Base-by-base conservation (phyloP, 2,797 vertebrate genomes). In the Amazonetta brasiliensis region DNA sequence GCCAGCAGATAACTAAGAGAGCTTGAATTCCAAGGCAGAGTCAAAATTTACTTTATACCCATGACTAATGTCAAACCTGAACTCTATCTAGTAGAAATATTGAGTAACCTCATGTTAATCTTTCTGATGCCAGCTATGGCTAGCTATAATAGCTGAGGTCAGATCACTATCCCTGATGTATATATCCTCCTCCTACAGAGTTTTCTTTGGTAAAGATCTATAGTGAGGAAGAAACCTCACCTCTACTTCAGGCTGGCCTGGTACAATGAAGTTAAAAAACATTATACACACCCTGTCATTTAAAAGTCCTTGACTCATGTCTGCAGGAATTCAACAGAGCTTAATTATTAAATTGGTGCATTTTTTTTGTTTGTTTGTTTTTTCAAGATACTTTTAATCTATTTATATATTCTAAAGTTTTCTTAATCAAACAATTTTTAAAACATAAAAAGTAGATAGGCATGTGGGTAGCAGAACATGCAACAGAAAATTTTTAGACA, bases 31-130 rank as follows among this genome's bases (percentile, higher is more conserved):
- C 90, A n/a, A 95, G 96, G 73, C 37, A 86, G 62, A 84, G 69
- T 92, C 83, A 95, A 90, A 96, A 97, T 96, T 97, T 97, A 85
- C 73, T 96, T 96, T 97, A 97, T 96, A 97, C 35, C 95, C 94
- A 62, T 98, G 94, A 97, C 97, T 95, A 98, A 96, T 95, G 88
- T 95, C 48, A 97, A 97, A 94, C 95, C 75, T 94, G 88, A 98
- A 83, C 63, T 96, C 91, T 93, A 59, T 72, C 89, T 96, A 96
- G 97, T 84, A 97, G 96, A 97, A 97, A 96, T 89, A 94, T 81
- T 95, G 86, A 91, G 77, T 95, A 96, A 97, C 87, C 67, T 93
- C 35, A 82, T 63, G 46, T 77, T 98, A 96, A 98, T 97, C 83
- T 35, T 96, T 72, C 94, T 63, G 71, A 86, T 95, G 68, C 84